Conservation (phyloP, 2,113 vertebrate genomes). For the Melanotaenia duboulayi region DNA sequence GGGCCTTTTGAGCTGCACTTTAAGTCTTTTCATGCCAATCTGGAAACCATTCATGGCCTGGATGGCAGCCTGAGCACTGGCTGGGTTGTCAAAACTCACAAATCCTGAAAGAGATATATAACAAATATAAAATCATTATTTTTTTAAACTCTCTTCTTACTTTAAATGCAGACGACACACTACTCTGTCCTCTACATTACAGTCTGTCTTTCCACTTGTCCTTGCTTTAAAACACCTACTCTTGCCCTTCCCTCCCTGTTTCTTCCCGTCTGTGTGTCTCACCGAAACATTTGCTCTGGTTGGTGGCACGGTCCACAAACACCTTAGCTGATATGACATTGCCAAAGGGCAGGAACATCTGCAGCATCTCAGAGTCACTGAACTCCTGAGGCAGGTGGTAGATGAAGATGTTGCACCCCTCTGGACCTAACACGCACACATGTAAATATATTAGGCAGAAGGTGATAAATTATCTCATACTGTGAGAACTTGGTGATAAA, state of each 20-base stretch:
- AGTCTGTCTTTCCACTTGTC: conserved; percentile 17
- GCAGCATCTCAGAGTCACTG: conserved; percentile 95
- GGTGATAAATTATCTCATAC: conserved; percentile 37
- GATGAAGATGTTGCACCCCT: conserved; percentile 99
- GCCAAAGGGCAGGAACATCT: conserved; percentile 98
- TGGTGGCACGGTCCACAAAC: conserved; percentile 96
- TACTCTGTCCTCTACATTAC: conserved; percentile 17
- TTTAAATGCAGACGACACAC: neutral
- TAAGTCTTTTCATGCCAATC: conserved; percentile 95
- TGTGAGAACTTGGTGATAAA: conserved; percentile 39
- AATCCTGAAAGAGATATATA: conserved; percentile 82
- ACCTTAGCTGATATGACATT: conserved; percentile 98
- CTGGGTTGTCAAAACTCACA: conserved; percentile 95
- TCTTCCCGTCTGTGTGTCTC: conserved; percentile 62
- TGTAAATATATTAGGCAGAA: conserved; percentile 34
- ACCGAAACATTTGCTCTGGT: conserved; percentile 99
- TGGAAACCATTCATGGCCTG: conserved; percentile 96
- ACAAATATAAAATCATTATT: neutral
- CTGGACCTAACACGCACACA: conserved; percentile 86
- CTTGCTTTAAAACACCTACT: conserved; percentile 1
- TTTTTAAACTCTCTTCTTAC: conserved; percentile 9
- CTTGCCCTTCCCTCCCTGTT: conserved; percentile 14
- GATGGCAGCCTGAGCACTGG: conserved; percentile 92
- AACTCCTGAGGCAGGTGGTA: conserved; percentile 99
- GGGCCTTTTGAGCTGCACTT: conserved; percentile 93